Evolutionary conservation across 2,113 vertebrate species (phyloP).

Genomic region (Genyomyrus donnyi): DNA sequence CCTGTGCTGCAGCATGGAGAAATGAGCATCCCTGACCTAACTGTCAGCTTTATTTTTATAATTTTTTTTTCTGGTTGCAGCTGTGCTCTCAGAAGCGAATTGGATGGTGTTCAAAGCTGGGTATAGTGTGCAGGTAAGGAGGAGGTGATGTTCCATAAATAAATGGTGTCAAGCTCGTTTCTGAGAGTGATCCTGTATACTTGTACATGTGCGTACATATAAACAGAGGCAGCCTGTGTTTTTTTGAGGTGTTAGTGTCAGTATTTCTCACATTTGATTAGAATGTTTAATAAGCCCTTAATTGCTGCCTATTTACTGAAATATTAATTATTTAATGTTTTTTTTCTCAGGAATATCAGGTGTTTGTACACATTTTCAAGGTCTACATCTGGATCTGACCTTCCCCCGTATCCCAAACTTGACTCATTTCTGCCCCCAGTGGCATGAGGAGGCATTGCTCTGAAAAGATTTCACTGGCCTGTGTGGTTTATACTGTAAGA

Average conservation of each 20-base stretch:
- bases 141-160: background rate
- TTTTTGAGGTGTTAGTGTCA: background rate
- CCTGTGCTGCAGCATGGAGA: background rate
- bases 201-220: background rate
- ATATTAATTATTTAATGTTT: background rate
- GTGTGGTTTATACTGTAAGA: background rate
- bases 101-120: constrained; percentile 63
- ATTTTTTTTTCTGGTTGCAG: constrained; percentile 35
- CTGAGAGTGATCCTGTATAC: background rate
- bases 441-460: background rate
- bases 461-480: background rate
- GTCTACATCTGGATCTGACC: background rate
- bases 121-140: constrained; percentile 55
- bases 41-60: background rate
- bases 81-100: constrained; percentile 57
- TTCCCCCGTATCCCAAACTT: background rate
- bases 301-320: background rate
- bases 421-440: background rate
- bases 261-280: background rate
- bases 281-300: background rate
- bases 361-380: background rate
- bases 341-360: background rate
- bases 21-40: background rate
- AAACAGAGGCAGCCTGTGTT: background rate
- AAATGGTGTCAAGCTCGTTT: background rate